Percentiles rank a stretch among this genome's conserved stretches.
Evolutionary conservation across 1,140 invertebrate genomes (phyloP).

Genomic region (Drosophila fuyamai): DNA sequence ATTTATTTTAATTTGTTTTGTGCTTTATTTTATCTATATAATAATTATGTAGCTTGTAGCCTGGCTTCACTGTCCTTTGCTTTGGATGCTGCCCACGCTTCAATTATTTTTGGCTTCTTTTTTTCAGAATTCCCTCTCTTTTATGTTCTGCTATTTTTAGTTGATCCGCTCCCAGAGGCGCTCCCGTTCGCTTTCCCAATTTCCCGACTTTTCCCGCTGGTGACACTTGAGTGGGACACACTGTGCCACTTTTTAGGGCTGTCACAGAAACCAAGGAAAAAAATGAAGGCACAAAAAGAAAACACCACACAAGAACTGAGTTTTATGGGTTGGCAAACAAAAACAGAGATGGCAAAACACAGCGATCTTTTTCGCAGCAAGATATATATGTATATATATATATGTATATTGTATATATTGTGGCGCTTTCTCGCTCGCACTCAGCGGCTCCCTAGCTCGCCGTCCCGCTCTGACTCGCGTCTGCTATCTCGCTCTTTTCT

Average conservation of each 20-base stretch:
- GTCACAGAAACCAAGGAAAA: slow-evolving; percentile 8
- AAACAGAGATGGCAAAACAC: slow-evolving; percentile 12
- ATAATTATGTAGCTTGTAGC: neutral
- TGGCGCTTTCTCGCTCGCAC: slow-evolving; percentile 1
- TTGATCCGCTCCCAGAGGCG: slow-evolving; percentile 31
- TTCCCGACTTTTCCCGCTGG: slow-evolving; percentile 9
- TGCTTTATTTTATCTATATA: no score
- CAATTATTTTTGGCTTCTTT: slow-evolving; percentile 46
- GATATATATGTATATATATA: neutral
- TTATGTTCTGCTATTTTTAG: slow-evolving; percentile 64
- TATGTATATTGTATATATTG: neutral
- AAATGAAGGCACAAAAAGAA: neutral
- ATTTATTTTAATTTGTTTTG: no score
- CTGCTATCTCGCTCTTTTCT: slow-evolving; percentile 35
- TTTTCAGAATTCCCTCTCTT: slow-evolving; percentile 38
- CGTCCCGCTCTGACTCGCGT: slow-evolving; percentile 26
- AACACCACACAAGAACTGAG: neutral
- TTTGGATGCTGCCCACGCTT: slow-evolving; percentile 55
- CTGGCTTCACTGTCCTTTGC: slow-evolving; percentile 21
- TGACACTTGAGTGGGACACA: slow-evolving; percentile 49
- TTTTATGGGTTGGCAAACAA: slow-evolving; percentile 17
- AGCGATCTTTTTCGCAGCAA: slow-evolving; percentile 6
- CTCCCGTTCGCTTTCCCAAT: slow-evolving; percentile 34
- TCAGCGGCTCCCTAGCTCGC: neutral
- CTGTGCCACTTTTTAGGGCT: slow-evolving; percentile 47